Percentiles rank a stretch among this genome's conserved stretches.
Evolutionary conservation across 2,797 vertebrate genomes (phyloP).

Genomic region (Coreius guichenoti): DNA sequence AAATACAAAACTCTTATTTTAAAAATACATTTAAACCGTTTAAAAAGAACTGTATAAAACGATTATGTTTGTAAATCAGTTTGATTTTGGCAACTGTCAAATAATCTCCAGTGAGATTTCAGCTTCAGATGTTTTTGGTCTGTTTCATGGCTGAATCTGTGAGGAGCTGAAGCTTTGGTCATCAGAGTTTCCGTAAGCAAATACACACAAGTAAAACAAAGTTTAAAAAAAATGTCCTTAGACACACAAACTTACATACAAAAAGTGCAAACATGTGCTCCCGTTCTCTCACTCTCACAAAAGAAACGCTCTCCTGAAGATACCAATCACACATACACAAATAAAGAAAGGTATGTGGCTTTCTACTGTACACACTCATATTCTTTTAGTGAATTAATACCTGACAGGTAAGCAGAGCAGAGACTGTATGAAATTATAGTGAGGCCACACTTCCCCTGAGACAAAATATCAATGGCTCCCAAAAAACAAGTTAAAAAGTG

Average conservation of each 20-base stretch:
- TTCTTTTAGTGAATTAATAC: conserved; percentile 17
- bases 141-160: conserved; percentile 55
- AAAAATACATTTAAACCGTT: not conserved
- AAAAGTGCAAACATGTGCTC: conserved; percentile 46
- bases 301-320: not conserved
- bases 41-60: conserved; percentile 11
- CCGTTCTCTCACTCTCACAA: conserved; percentile 19
- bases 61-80: not conserved
- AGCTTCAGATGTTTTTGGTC: conserved; percentile 39
- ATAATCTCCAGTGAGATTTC: conserved; percentile 64
- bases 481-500: conserved; percentile 17
- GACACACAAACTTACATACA: conserved; percentile 24
- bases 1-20: conserved; percentile 7
- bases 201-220: conserved; percentile 10
- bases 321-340: not conserved
- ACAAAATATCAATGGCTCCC: conserved; percentile 57
- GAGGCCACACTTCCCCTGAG: conserved; percentile 66
- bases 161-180: conserved; percentile 64
- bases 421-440: conserved; percentile 59
- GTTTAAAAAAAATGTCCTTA: not conserved
- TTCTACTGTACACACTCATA: conserved; percentile 12
- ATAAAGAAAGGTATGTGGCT: not conserved
- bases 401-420: conserved; percentile 54
- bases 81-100: conserved; percentile 69
- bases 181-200: conserved; percentile 56